Conservation (phyloP, 2,888 invertebrate species). For the Aleiodes testaceus region DNA sequence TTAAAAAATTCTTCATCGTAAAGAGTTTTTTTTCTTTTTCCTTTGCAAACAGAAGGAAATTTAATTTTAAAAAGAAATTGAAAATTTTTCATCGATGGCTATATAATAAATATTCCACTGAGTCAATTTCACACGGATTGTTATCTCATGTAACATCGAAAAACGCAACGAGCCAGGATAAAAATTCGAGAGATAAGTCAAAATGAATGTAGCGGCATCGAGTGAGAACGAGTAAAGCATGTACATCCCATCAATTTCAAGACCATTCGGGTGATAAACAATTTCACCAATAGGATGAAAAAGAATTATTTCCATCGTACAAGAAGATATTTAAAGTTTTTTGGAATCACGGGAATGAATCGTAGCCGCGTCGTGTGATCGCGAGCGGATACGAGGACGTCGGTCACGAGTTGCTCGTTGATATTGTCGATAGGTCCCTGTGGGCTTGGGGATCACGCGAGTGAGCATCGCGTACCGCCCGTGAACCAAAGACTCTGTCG, state of each 20-base stretch:
- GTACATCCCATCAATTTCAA: constrained; percentile 31
- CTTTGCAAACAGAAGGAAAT: background rate
- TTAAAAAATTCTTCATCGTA: background rate
- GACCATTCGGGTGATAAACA: constrained; percentile 31
- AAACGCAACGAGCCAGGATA: background rate
- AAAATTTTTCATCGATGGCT: too few relatives aligned
- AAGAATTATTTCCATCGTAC: constrained; percentile 22
- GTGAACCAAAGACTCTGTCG: constrained; percentile 84
- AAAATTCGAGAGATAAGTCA: background rate
- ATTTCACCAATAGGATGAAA: constrained; percentile 30
- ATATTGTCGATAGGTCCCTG: constrained; percentile 63
- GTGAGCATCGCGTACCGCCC: constrained; percentile 85
- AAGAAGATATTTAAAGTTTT: constrained; percentile 33
- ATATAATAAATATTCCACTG: background rate
- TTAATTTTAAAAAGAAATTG: background rate
- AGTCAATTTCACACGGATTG: too few relatives aligned
- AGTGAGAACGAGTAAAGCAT: constrained; percentile 42
- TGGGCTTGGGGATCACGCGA: constrained; percentile 73
- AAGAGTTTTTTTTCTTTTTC: too few relatives aligned
- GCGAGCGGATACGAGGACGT: constrained; percentile 58
- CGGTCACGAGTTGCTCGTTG: constrained; percentile 69
- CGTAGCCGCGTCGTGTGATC: constrained; percentile 59
- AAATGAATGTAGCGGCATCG: constrained; percentile 5
- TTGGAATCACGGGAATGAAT: constrained; percentile 54
- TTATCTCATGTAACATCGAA: too few relatives aligned